These are phyloP conservation scores for Cylas formicarius DNA, from an alignment of 1,140 invertebrate species.

Conservation along the genomic window DNA sequence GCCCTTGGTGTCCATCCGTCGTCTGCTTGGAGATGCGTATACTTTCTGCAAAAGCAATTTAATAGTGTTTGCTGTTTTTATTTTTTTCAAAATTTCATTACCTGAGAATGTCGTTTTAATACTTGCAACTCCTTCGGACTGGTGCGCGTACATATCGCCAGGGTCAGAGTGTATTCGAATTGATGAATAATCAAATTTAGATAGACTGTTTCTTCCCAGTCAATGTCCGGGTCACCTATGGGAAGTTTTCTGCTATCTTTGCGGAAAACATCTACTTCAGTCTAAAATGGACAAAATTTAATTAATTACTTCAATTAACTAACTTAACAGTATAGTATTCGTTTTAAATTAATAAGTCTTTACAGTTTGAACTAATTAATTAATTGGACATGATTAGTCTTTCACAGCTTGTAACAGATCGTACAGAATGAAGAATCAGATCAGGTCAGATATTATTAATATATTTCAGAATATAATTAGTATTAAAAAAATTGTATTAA, in stretches of 20 bases:
- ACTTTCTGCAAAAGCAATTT: conserved; percentile 48
- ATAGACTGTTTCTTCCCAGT: conserved; percentile 99
- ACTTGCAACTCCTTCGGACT: conserved; percentile 94
- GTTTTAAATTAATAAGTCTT: no score
- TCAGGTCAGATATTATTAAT: no score
- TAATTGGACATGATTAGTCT: no score
- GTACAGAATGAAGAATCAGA: no score
- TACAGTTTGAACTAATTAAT: no score
- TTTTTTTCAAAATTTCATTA: conserved; percentile 34
- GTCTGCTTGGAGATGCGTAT: conserved; percentile 91
- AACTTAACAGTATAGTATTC: background rate
- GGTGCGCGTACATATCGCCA: conserved; percentile 95
- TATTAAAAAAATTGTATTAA: no score
- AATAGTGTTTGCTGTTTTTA: background rate
- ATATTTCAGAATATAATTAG: no score
- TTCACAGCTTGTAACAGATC: no score
- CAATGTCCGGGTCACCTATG: conserved; percentile 88
- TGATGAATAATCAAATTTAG: conserved; percentile 97
- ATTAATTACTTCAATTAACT: background rate
- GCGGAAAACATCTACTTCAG: conserved; percentile 91
- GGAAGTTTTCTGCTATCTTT: conserved; percentile 95
- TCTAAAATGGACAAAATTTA: conserved; percentile 51
- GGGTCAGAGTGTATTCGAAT: conserved; percentile 94
- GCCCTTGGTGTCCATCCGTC: conserved; percentile 97
- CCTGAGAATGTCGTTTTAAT: conserved; percentile 86